A percentile compares a stretch with the other conserved stretches of the same genome.
These are phyloP conservation scores for Calliopum simillimum DNA, from an alignment of 2,888 invertebrate species.

Conservation along the genomic window DNA sequence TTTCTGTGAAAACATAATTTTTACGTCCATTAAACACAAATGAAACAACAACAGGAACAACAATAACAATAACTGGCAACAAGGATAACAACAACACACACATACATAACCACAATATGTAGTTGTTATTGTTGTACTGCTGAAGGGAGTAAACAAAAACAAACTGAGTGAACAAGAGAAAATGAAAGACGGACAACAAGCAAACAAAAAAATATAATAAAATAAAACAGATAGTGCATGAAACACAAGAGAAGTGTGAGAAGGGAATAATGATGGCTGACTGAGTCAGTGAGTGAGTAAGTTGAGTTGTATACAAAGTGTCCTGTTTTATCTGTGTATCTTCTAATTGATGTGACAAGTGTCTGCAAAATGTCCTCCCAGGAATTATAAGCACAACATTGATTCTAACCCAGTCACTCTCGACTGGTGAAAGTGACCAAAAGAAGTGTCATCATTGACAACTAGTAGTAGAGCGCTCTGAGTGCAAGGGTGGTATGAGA, in stretches of 20 bases:
- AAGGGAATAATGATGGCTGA: too few relatives aligned
- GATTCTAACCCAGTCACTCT: slow-evolving; percentile 29
- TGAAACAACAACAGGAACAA: slow-evolving; percentile 6
- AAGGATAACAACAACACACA: slow-evolving; percentile 15
- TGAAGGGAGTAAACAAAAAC: background rate
- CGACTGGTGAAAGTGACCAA: slow-evolving; percentile 34
- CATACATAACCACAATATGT: background rate
- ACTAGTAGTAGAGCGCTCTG: background rate
- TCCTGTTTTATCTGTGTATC: slow-evolving; percentile 34
- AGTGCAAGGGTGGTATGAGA: background rate
- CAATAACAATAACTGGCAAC: slow-evolving; percentile 8
- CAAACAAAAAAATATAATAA: too few relatives aligned
- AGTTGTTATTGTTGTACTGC: background rate
- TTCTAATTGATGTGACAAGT: slow-evolving; percentile 61
- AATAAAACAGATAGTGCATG: too few relatives aligned
- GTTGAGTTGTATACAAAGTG: slow-evolving; percentile 13
- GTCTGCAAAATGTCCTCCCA: slow-evolving; percentile 58
- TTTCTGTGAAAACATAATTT: slow-evolving; percentile 40
- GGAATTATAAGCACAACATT: slow-evolving; percentile 54
- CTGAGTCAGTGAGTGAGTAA: background rate
- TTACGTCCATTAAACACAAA: slow-evolving; percentile 40
- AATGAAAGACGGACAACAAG: too few relatives aligned
- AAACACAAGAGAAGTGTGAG: background rate
- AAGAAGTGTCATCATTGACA: slow-evolving; percentile 40
- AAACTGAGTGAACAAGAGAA: background rate